phyloP scores from a whole-genome alignment of 2,797 vertebrate genomes.

The Vultur gryphus region DNA sequence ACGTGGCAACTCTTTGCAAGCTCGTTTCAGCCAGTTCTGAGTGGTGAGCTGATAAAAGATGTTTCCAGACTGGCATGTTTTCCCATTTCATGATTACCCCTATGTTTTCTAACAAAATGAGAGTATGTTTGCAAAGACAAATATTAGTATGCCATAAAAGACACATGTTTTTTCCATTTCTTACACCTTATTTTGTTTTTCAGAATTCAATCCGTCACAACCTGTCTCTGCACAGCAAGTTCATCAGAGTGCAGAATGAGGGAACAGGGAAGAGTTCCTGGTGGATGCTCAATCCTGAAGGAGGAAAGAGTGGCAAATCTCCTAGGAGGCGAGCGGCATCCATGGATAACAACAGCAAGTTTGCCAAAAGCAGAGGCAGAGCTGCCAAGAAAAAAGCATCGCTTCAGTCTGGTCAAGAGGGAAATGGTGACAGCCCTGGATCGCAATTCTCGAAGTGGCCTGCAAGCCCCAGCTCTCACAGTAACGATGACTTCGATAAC shows the following conservation, averaged over 20 bases:
- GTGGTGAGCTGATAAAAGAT: neutral
- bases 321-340: constrained; percentile 93
- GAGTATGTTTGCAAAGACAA: neutral
- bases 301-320: constrained; percentile 96
- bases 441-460: constrained; percentile 97
- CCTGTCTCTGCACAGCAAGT: constrained; percentile 96
- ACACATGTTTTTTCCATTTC: neutral
- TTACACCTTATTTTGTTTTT: constrained; percentile 63
- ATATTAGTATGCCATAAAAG: neutral
- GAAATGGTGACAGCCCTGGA: constrained; percentile 88
- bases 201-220: constrained; percentile 99
- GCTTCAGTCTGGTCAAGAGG: constrained; percentile 90
- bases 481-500: constrained; percentile 94
- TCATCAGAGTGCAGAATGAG: constrained; percentile 96
- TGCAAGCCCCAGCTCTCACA: constrained; percentile 96
- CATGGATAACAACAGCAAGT: constrained; percentile 99
- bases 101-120: neutral
- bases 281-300: constrained; percentile 99
- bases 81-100: neutral
- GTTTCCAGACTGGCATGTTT: neutral
- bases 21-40: neutral
- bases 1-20: neutral
- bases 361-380: constrained; percentile 93
- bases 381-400: constrained; percentile 98
- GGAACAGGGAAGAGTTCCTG: constrained; percentile 99